Evolutionary conservation across 2,797 vertebrate species (phyloP).

Genomic region (Pelodytes ibericus): DNA sequence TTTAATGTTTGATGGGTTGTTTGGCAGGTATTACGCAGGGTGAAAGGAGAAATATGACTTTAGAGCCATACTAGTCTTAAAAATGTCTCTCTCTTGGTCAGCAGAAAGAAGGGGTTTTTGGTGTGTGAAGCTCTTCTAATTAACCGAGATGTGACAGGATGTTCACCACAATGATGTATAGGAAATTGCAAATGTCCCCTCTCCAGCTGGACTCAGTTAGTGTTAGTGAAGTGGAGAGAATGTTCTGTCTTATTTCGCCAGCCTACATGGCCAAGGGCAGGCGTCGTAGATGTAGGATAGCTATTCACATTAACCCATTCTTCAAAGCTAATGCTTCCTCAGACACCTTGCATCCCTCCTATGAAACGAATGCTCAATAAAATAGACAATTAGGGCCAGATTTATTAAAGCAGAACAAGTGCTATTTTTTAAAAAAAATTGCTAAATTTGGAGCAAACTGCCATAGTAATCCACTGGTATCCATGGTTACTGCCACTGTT

Average conservation of each 20-base stretch:
- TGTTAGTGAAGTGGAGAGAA: conserved; percentile 51
- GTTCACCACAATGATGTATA: conserved; percentile 60
- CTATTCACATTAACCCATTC: conserved; percentile 41
- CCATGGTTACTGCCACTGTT: too few relatives aligned
- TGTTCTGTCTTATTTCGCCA: conserved; percentile 56
- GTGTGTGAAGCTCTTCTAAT: conserved; percentile 54
- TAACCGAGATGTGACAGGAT: conserved; percentile 54
- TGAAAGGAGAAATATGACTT: conserved; percentile 50
- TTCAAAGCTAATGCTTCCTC: not conserved
- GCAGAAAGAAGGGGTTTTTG: conserved; percentile 28
- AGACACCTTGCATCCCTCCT: too few relatives aligned
- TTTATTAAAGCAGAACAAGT: too few relatives aligned
- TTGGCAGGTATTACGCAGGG: conserved; percentile 43
- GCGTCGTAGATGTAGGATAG: conserved; percentile 25
- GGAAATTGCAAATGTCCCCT: conserved; percentile 54
- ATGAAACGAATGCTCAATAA: too few relatives aligned
- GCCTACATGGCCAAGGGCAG: not conserved
- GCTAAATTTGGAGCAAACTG: too few relatives aligned
- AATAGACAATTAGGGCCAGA: too few relatives aligned
- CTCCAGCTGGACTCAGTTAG: conserved; percentile 61
- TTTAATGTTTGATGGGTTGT: conserved; percentile 50
- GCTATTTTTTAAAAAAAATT: too few relatives aligned
- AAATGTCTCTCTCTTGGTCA: conserved; percentile 42
- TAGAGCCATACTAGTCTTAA: conserved; percentile 24
- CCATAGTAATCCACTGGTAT: too few relatives aligned